phyloP scores from a whole-genome alignment of 2,113 vertebrate species.

The Vulpes lagopus region DNA sequence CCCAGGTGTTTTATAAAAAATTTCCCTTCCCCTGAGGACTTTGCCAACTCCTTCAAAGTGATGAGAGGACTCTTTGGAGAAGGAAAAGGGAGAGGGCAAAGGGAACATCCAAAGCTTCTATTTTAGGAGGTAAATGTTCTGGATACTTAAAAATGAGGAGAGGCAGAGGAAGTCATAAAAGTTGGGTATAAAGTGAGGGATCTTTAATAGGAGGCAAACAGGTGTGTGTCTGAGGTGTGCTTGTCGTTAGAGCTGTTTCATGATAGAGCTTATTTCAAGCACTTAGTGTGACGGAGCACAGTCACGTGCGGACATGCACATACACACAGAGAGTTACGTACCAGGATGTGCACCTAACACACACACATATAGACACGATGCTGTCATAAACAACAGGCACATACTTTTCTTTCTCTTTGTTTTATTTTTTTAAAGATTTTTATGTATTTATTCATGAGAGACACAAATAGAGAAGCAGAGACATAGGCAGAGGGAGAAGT shows the following conservation, averaged over 20 bases:
- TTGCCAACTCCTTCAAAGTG: neutral
- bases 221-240: neutral
- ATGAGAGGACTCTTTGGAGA: neutral
- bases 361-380: no score
- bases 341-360: neutral
- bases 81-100: neutral
- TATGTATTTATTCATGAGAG: no score
- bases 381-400: neutral
- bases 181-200: neutral
- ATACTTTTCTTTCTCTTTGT: neutral
- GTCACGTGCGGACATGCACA: accelerated
- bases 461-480: no score
- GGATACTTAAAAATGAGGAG: neutral
- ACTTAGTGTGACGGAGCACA: neutral
- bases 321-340: neutral
- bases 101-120: neutral
- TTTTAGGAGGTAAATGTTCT: neutral
- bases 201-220: neutral
- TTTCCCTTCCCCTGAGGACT: neutral
- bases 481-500: no score
- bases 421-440: neutral
- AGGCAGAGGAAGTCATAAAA: neutral
- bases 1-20: neutral
- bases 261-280: neutral
- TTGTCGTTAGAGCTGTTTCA: neutral